Conservation (phyloP, 1,140 invertebrate genomes). For the Dendroctonus valens region DNA sequence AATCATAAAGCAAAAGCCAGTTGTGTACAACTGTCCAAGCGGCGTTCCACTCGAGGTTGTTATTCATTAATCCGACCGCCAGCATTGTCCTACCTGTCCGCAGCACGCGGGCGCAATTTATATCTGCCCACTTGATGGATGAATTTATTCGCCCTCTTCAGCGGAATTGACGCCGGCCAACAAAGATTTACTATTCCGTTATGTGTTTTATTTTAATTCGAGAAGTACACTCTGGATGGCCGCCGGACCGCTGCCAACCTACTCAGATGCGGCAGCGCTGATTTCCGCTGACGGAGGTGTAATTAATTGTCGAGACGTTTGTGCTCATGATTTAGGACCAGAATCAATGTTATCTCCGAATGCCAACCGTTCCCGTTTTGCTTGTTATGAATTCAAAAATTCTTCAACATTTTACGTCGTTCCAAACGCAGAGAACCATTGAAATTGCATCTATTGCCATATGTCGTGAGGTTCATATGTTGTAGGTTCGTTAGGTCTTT, state of each 20-base stretch:
- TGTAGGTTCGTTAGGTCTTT: too few species aligned
- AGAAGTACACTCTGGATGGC: slow-evolving; percentile 7
- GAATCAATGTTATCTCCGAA: too few species aligned
- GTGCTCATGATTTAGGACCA: too few species aligned
- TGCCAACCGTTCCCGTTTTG: too few species aligned
- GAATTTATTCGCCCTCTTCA: slow-evolving; percentile 46
- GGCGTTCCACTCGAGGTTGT: slow-evolving; percentile 31
- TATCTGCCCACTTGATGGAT: slow-evolving; percentile 44
- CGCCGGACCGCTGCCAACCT: slow-evolving; percentile 8
- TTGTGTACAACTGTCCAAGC: slow-evolving; percentile 28
- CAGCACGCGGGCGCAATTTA: slow-evolving; percentile 42
- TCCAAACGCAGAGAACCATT: too few species aligned
- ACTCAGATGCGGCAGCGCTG: background rate
- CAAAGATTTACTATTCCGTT: slow-evolving; percentile 35
- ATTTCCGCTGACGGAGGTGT: slow-evolving; percentile 17
- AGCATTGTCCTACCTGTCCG: slow-evolving; percentile 45
- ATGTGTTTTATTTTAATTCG: slow-evolving; percentile 36
- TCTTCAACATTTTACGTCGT: too few species aligned
- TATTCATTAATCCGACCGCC: slow-evolving; percentile 42
- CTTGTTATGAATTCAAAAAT: too few species aligned
- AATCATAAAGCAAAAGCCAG: slow-evolving; percentile 34
- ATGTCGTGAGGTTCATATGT: too few species aligned
- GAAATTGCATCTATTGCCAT: too few species aligned
- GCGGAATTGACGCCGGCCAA: slow-evolving; percentile 38
- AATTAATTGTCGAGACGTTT: slow-evolving; percentile 16